Base-by-base conservation (phyloP, 1,140 invertebrate species). In the Eupristina koningsbergeri region DNA sequence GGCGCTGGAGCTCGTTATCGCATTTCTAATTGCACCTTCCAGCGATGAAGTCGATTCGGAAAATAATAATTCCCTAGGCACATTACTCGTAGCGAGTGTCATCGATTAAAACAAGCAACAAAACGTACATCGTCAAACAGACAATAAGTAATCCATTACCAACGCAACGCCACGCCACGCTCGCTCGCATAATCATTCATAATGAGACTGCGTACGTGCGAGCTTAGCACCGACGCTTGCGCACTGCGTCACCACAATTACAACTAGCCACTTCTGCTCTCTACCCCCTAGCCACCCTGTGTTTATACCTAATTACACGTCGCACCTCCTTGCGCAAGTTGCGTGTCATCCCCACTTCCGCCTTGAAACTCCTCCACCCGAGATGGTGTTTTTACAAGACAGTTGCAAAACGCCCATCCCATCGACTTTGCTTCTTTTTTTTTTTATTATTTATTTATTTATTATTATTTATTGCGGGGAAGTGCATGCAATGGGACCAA, bases 331-430 rank as follows among this genome's bases (percentile, higher is more conserved):
- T 7, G 41, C 41, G 50, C 50, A 17, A 9, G 50, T 53, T 17
- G 19, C 50, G 50, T 53, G 11, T 53, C 50, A 3, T 53, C 11
- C 26, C 3, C 53, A 22, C 53, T 5, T 58, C 53, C 0, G 22
- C 13, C 13, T 58, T 22, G 53, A 19, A 58, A 13, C 26, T 3
- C 7, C 53, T 58, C 53, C 7, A 2, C 53, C 53, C 89, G 89
- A 88, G 91, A 89, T 89, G 89, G 89, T 89, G 89, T 89, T 91
- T 91, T 91, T 90, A 89, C 90, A 91, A 90, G 90, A 87, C 88
- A 89, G 90, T 90, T 90, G 87, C 6, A 5, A 7, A 45, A 45
- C 6, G 41, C 41, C n/a, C n/a, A n/a, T n/a, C n/a, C n/a, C n/a
- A n/a, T n/a, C n/a, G n/a, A n/a, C n/a, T n/a, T n/a, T n/a, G n/a